Base-by-base conservation (phyloP, 2,888 invertebrate species). In the Spisula solida region DNA sequence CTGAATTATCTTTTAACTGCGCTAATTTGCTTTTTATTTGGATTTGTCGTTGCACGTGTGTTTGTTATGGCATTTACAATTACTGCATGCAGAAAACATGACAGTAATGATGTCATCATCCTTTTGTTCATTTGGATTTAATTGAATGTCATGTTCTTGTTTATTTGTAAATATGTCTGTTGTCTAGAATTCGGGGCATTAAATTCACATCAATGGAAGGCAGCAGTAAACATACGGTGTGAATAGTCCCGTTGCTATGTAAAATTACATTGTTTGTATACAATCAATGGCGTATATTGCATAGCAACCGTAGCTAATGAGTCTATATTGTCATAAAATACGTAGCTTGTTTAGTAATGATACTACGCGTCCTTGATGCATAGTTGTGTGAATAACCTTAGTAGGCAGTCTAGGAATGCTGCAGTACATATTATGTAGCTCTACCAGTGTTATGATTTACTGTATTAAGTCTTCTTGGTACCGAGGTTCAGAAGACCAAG, bases 1-100 rank as follows among this genome's bases (percentile, higher is more conserved):
- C 51, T 51, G 51, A 16, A 16, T 51, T 51, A 1, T 51, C 12
- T 51, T 51, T 51, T 12, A 51, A 51, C 6, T 51, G 4, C 51
- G 51, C 51, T 51, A 10, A 12, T 51, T 51, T 51, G 51, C 41
- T 41, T 41, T 41, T 41, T 5, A 41, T 41, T 41, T 41, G 2
- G 2, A 41, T 41, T 51, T 51, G 1, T 51, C 12, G 12, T 51
- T 51, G 25, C 25, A 25, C 25, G 25, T 66, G 0, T 56, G 25
- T 66, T 66, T 66, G 60, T 66, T 66, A n/a, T 25, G 60, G 6
- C 25, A 66, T 66, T n/a, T 66, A 66, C 25, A 66, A 25, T 66
- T 66, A 25, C 5, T n/a, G 25, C 12, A n/a, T 25, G n/a, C 25
- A 10, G 25, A 25, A 66, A 66, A 66, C 10, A 66, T 66, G 25